A percentile compares a stretch with the other conserved stretches of the same genome.
Evolutionary conservation across 2,888 invertebrate species (phyloP).

Genomic region (Agriopis marginaria): DNA sequence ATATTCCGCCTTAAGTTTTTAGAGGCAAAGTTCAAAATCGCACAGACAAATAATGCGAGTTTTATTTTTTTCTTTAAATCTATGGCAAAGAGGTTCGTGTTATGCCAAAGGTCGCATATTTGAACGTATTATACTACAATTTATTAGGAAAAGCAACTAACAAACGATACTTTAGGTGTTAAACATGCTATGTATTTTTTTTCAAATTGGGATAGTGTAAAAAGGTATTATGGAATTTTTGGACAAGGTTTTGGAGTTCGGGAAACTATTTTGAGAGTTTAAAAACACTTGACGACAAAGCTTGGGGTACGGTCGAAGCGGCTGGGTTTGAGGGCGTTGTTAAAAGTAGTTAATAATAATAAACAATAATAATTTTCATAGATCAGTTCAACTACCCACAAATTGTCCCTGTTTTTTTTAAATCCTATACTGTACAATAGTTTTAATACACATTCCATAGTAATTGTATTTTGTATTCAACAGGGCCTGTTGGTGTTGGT

Average conservation of each 20-base stretch:
- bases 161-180: constrained; percentile 7
- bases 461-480: too few relatives aligned
- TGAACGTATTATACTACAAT: constrained; percentile 50
- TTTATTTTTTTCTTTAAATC: constrained; percentile 28
- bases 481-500: too few relatives aligned
- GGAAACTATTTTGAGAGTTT: background rate
- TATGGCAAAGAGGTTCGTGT: constrained; percentile 62
- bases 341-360: too few relatives aligned
- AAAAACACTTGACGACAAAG: background rate
- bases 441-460: too few relatives aligned
- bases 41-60: background rate
- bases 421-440: too few relatives aligned
- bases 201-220: constrained; percentile 6
- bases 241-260: background rate
- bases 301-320: too few relatives aligned
- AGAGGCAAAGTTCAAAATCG: constrained; percentile 12
- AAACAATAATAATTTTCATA: too few relatives aligned
- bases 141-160: constrained; percentile 6
- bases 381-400: too few relatives aligned
- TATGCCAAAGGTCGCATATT: constrained; percentile 71
- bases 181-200: background rate
- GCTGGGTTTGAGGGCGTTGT: too few relatives aligned
- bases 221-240: constrained; percentile 1
- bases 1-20: background rate
- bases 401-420: too few relatives aligned